Conservation (phyloP, 1,140 invertebrate genomes). For the Rhagoletis pomonella region DNA sequence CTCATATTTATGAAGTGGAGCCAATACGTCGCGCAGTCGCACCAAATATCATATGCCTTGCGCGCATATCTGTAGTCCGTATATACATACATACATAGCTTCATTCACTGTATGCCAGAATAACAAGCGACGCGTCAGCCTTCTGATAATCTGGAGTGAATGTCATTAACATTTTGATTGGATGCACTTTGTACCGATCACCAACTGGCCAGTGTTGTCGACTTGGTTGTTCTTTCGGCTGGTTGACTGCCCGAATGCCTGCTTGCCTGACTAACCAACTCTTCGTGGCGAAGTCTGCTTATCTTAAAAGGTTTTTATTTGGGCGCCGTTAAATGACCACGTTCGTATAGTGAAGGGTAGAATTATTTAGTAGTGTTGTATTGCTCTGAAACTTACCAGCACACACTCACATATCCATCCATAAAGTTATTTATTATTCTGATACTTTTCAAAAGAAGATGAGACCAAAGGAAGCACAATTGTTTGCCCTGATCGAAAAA, state of each 20-base stretch:
- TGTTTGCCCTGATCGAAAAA: slow-evolving; percentile 37
- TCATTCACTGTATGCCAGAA: background rate
- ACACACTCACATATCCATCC: background rate
- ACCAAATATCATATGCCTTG: slow-evolving; percentile 18
- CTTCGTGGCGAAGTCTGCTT: slow-evolving; percentile 29
- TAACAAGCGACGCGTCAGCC: slow-evolving; percentile 33
- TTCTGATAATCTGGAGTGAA: slow-evolving; percentile 69
- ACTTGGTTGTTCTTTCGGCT: background rate
- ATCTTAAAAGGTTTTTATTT: slow-evolving; percentile 57
- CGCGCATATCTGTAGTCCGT: background rate
- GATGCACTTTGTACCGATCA: slow-evolving; percentile 54
- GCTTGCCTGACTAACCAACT: background rate
- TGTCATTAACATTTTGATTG: slow-evolving; percentile 74
- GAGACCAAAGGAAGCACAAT: slow-evolving; percentile 12
- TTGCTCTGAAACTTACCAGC: slow-evolving; percentile 23
- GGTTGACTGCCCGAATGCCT: background rate
- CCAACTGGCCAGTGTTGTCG: slow-evolving; percentile 14
- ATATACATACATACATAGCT: background rate
- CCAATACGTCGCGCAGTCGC: slow-evolving; percentile 4
- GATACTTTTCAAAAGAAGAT: background rate
- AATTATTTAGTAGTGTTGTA: slow-evolving; percentile 29
- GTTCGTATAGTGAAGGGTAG: slow-evolving; percentile 12
- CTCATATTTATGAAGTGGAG: slow-evolving; percentile 49
- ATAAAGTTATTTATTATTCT: slow-evolving; percentile 45
- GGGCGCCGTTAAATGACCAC: slow-evolving; percentile 49